Base-by-base conservation (phyloP, 2,797 vertebrate genomes). In the Aratinga solstitialis region DNA sequence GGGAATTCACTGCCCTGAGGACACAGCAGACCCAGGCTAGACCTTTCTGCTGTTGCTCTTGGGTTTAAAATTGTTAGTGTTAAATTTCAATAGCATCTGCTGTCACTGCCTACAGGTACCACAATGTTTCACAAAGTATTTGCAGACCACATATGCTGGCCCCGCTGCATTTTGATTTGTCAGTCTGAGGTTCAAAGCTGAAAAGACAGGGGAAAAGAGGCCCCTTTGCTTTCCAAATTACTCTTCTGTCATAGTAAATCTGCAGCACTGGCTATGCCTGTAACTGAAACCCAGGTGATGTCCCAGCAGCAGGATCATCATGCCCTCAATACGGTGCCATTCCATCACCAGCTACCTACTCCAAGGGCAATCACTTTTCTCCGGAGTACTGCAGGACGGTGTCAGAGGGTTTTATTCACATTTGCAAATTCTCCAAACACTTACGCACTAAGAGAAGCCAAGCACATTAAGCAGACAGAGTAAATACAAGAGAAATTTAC, bases 111-210 rank as follows among this genome's bases (percentile, higher is more conserved):
- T 72, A 24, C 38, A 94, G 89, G n/a, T 56, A 92, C 17, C 34
- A 81, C 59, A 36, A 48, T 58, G 65, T 74, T 95, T 91, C 79
- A 93, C 63, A 43, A 86, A 95, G 58, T 26, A 89, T 95, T 91
- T 80, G 59, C 56, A 94, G 48, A 90, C 51, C 83, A 79, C 40
- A 8, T 56, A 58, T 45, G 38, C 34, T 36, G 26, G 59, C 69
- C 80, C 56, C 71, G 12, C 47, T 89, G 12, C 69, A 74, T 89
- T 94, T 94, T 83, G 34, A 84, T 88, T 80, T 94, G 34, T 26
- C 72, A 58, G 84, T 93, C 78, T 56, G 36, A 77, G 56, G 42
- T 56, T 96, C 68, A 69, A 87, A 77, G 56, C 11, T 5, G 54
- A 67, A 94, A 84, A 62, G 11, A 53, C 7, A 61, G 56, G n/a